phyloP scores from a whole-genome alignment of 2,888 invertebrate genomes.

The Scrobipalpa costella region DNA sequence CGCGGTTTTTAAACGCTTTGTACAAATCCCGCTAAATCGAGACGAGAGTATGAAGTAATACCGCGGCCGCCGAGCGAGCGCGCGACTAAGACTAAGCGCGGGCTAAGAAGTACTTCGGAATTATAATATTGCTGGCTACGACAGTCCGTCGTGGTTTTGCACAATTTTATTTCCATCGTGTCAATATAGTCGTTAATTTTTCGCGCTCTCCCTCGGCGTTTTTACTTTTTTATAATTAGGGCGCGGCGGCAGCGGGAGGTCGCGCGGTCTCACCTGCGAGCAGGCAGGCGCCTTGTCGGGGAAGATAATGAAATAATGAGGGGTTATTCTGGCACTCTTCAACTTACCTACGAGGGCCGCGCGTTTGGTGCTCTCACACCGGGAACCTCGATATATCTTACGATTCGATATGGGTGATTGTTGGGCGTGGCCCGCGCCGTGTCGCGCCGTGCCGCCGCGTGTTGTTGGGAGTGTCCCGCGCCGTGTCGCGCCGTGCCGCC shows the following conservation, averaged over 20 bases:
- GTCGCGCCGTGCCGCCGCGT: background rate
- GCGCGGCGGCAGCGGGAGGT: background rate
- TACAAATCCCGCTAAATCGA: slow-evolving; percentile 47
- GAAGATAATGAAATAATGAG: background rate
- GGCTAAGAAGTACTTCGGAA: background rate
- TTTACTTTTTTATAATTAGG: slow-evolving; percentile 33
- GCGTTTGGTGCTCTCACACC: background rate
- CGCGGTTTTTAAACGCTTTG: slow-evolving; percentile 50
- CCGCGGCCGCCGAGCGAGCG: slow-evolving; percentile 6
- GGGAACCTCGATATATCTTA: background rate
- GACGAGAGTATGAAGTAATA: slow-evolving; percentile 35
- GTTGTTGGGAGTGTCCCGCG: background rate
- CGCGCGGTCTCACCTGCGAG: no score
- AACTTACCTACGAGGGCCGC: background rate
- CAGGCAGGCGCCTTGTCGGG: no score
- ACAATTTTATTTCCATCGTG: background rate
- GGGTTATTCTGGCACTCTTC: background rate
- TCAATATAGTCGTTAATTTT: background rate
- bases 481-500: background rate
- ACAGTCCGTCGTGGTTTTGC: background rate
- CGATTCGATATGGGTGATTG: background rate
- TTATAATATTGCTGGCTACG: background rate
- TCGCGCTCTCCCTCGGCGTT: slow-evolving; percentile 30
- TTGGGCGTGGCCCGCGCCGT: background rate
- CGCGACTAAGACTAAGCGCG: background rate